Percentiles rank a stretch among this genome's conserved stretches.
phyloP scores from a whole-genome alignment of 2,888 invertebrate species.

The Masnerella sp. region DNA sequence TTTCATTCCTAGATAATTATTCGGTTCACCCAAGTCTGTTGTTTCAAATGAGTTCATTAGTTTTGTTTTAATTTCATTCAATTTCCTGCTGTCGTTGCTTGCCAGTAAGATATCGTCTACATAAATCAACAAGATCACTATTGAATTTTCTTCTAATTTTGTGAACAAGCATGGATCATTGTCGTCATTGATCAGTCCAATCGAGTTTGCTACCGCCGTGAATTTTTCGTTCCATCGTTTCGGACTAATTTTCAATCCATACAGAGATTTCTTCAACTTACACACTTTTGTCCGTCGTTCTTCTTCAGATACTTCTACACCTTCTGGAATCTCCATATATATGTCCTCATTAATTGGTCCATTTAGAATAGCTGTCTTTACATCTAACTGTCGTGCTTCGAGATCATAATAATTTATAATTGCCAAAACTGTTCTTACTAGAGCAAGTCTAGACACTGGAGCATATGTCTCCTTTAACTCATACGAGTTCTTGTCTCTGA shows the following conservation, averaged over 20 bases:
- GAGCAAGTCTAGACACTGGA: not conserved
- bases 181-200: conserved; percentile 45
- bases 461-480: conserved; percentile 14
- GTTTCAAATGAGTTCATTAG: not conserved
- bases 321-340: conserved; percentile 3
- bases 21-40: not conserved
- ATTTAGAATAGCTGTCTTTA: conserved; percentile 12
- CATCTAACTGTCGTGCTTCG: conserved; percentile 7
- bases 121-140: not conserved
- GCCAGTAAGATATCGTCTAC: too few relatives aligned
- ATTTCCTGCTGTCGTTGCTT: not conserved
- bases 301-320: not conserved
- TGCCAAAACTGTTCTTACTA: conserved; percentile 2
- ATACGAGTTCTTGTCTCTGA: conserved; percentile 8
- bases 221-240: conserved; percentile 8
- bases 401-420: conserved; percentile 8
- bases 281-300: not conserved
- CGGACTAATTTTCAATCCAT: not conserved
- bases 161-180: conserved; percentile 56
- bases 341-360: not conserved
- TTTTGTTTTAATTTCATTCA: not conserved
- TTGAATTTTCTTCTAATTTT: not conserved
- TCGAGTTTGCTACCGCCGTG: not conserved
- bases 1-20: not conserved
- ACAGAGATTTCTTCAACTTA: not conserved